phyloP scores from a whole-genome alignment of 2,797 vertebrate species.

The Lagocephalus sceleratus region DNA sequence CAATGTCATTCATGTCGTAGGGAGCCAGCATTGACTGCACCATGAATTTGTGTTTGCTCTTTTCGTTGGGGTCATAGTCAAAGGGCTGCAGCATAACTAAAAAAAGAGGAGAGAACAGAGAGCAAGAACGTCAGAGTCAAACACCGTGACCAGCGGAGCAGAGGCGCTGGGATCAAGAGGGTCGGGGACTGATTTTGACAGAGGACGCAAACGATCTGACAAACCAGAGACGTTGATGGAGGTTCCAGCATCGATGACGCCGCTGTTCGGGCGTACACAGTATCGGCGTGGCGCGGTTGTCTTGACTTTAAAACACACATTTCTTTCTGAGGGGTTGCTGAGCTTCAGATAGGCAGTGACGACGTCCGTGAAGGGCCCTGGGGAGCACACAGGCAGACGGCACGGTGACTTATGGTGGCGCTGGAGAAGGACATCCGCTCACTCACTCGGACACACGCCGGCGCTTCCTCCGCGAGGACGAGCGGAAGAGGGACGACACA shows the following conservation, averaged over 20 bases:
- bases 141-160: not conserved
- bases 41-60: slow-evolving; percentile 99
- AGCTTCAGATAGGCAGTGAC: slow-evolving; percentile 93
- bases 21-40: slow-evolving; percentile 94
- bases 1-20: slow-evolving; percentile 91
- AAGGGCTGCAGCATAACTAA: slow-evolving; percentile 97
- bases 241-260: slow-evolving; percentile 87
- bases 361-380: slow-evolving; percentile 95
- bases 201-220: slow-evolving; percentile 26
- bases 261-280: slow-evolving; percentile 95
- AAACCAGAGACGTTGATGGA: slow-evolving; percentile 90
- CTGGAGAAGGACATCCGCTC: not conserved
- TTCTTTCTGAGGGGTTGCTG: slow-evolving; percentile 90
- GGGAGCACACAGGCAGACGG: slow-evolving; percentile 32
- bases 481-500: too few relatives aligned
- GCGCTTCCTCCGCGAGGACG: not conserved
- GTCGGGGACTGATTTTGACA: not conserved
- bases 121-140: slow-evolving; percentile 1
- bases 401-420: not conserved
- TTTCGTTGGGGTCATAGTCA: slow-evolving; percentile 96
- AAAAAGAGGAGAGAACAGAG: slow-evolving; percentile 34
- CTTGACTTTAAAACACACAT: slow-evolving; percentile 97
- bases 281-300: slow-evolving; percentile 94
- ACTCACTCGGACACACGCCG: not conserved
- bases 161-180: not conserved